Percentiles rank a stretch among this genome's conserved stretches.
Conservation (phyloP, 2,113 vertebrate genomes). For the Sardina pilchardus region DNA sequence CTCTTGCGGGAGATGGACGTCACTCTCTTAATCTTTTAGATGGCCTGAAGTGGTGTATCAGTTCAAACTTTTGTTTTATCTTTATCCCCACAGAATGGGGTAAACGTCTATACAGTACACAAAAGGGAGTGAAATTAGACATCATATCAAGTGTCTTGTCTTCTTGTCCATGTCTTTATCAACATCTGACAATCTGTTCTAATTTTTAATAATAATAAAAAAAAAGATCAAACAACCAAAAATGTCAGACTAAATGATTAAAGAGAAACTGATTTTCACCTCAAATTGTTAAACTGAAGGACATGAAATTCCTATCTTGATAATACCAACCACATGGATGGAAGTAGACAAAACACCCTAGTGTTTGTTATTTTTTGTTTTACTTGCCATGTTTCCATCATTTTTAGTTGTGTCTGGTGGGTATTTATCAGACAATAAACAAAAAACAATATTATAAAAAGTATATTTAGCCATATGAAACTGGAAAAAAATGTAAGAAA, state of each 20-base stretch:
- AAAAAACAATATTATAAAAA: not conserved
- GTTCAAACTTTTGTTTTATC: conserved; percentile 55
- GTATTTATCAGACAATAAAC: not conserved
- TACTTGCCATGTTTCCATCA: not conserved
- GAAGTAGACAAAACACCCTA: not conserved
- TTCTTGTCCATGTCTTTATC: not conserved
- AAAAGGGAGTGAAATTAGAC: conserved; percentile 70
- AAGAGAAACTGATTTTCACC: not conserved
- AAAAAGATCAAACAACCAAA: not conserved
- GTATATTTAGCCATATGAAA: not conserved
- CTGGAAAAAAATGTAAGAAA: not conserved
- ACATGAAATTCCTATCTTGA: not conserved
- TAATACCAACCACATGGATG: not conserved
- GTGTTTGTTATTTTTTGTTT: not conserved
- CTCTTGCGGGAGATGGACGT: conserved; percentile 73
- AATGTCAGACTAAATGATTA: not conserved
- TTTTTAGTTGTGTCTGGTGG: not conserved
- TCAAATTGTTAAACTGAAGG: too few species aligned
- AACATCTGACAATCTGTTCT: not conserved
- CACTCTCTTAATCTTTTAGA: conserved; percentile 40
- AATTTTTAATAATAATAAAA: not conserved
- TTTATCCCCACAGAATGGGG: conserved; percentile 77
- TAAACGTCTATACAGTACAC: conserved; percentile 77
- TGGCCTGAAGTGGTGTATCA: conserved; percentile 67
- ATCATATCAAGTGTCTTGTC: not conserved